Evolutionary conservation across 2,797 vertebrate genomes (phyloP), one percentile per base, ranked within the genome.

Genomic region (Bucorvus abyssinicus): DNA sequence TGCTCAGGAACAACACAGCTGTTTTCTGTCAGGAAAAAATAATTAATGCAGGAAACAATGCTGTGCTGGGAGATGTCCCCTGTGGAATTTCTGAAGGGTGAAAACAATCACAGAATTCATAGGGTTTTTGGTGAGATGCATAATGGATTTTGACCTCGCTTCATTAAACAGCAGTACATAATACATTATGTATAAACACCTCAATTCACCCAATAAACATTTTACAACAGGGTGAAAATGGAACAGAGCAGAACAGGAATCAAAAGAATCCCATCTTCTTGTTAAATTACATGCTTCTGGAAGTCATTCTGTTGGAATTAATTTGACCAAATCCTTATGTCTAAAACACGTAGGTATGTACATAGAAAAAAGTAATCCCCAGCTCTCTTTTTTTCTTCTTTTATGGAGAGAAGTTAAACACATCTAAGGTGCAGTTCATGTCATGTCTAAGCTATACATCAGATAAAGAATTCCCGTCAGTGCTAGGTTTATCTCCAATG

Each of bases 131-230:
- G 60, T 93, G 79, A 87, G 96, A 89, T 63, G 40, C 26, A 5
- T 85, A 82, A 89, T 93, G 84, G 52, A 49, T 95, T 94, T 93
- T 93, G 60, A 84, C 89, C 75, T 94, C 6, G 3, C 81, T 52
- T 96, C 91, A 94, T 96, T 95, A 83, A 94, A 91, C 78, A 89
- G 30, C 56, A 74, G 36, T 87, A 52, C 44, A 49, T 85, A 82
- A 87, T 57, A 70, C 32, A 56, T 92, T 55, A 76, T 85, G 30
- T 92, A 38, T 63, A 87, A 92, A 92, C 61, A 27, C 18, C 63
- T 65, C 75, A 75, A 40, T 27, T 73, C 17, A 7, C 38, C 59
- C 63, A 87, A 40, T 69, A 73, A 89, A 82, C 47, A 40, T 79
- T 90, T 92, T 79, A 23, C 19, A 81, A 9, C 7, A 73, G 63